Conservation (phyloP, 1,140 invertebrate species). For the Pemphigus obesinymphae region DNA sequence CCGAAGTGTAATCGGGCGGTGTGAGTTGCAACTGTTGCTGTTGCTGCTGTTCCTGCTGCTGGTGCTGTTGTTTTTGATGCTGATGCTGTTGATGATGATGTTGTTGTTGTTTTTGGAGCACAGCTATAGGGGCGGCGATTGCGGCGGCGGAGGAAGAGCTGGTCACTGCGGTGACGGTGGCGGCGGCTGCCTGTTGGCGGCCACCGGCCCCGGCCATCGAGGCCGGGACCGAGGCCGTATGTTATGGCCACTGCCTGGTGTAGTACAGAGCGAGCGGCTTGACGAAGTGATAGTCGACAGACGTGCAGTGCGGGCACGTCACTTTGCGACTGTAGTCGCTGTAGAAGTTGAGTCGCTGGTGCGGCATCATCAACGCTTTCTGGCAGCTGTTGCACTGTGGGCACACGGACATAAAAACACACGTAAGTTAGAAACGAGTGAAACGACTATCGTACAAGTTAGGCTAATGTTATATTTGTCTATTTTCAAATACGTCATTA, state of each 20-base stretch:
- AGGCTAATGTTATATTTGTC: too few species aligned
- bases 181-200: constrained; percentile 42
- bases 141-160: neutral
- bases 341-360: constrained; percentile 85
- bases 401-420: neutral
- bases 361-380: constrained; percentile 76
- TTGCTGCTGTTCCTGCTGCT: neutral
- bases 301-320: constrained; percentile 84
- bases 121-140: neutral
- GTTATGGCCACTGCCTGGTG: constrained; percentile 81
- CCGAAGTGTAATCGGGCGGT: constrained; percentile 40
- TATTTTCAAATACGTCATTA: too few species aligned
- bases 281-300: constrained; percentile 88
- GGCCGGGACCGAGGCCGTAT: constrained; percentile 61
- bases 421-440: too few species aligned
- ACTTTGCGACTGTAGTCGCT: constrained; percentile 91
- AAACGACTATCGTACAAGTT: too few species aligned
- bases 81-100: neutral
- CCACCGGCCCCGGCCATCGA: constrained; percentile 42
- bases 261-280: constrained; percentile 79
- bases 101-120: neutral
- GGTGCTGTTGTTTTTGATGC: neutral
- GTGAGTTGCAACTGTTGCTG: too few species aligned
- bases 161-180: neutral
- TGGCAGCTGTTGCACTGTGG: constrained; percentile 82